Conservation (phyloP, 2,888 invertebrate genomes). For the Silvanus unidentatus region DNA sequence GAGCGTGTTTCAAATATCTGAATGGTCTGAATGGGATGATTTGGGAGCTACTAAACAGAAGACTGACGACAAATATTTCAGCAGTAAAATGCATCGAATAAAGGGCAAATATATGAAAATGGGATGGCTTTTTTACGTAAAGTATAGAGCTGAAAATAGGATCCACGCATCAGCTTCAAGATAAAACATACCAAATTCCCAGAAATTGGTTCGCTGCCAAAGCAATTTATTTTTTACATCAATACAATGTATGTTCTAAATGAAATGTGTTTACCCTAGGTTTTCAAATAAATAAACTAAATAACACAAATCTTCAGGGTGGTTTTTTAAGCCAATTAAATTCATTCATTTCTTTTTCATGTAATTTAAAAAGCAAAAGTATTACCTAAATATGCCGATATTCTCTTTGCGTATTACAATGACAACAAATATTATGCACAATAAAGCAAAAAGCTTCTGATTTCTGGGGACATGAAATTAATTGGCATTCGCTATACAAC, state of each 20-base stretch:
- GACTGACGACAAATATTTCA: slow-evolving; percentile 29
- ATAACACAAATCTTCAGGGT: too few species aligned
- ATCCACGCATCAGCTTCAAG: slow-evolving; percentile 42
- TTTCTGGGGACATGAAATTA: too few species aligned
- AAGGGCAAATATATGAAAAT: slow-evolving; percentile 44
- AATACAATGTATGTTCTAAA: slow-evolving; percentile 10
- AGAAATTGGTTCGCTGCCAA: slow-evolving; percentile 44
- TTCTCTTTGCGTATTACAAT: too few species aligned
- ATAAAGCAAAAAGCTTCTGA: too few species aligned
- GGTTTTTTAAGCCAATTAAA: too few species aligned
- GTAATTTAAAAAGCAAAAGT: too few species aligned
- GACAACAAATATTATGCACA: too few species aligned
- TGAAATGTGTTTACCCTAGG: slow-evolving; percentile 2
- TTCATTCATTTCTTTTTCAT: too few species aligned
- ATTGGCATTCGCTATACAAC: too few species aligned
- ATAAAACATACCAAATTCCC: slow-evolving; percentile 44
- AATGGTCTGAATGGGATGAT: slow-evolving; percentile 18
- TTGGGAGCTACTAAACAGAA: slow-evolving; percentile 20
- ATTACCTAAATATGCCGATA: too few species aligned
- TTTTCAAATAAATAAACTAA: not conserved
- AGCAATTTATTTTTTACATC: slow-evolving; percentile 17
- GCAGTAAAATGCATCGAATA: slow-evolving; percentile 36
- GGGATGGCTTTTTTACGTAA: slow-evolving; percentile 43
- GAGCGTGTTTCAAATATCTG: slow-evolving; percentile 17
- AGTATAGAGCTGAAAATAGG: slow-evolving; percentile 39